Evolutionary conservation across 2,113 vertebrate genomes (phyloP).

Genomic region (Tragulus kanchil): DNA sequence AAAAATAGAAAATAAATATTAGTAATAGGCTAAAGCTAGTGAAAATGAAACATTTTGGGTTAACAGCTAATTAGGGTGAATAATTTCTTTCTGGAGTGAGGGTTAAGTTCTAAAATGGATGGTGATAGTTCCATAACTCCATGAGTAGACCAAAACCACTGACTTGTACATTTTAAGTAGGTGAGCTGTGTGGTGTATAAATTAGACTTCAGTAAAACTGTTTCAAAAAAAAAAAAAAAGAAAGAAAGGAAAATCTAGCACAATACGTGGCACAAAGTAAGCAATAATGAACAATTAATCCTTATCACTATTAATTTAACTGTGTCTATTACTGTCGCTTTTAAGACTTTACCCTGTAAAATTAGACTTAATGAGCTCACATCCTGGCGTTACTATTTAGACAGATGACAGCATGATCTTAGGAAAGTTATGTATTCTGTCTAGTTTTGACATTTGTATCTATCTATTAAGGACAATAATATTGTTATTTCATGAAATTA

Average conservation of each 20-base stretch:
- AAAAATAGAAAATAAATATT: not conserved
- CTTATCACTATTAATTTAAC: not conserved
- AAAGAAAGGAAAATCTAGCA: not conserved
- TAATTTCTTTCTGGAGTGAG: not conserved
- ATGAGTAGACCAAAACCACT: not conserved
- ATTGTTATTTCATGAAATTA: not conserved
- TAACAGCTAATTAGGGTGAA: not conserved
- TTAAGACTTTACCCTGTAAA: not conserved
- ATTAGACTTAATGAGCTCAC: not conserved
- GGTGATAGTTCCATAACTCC: not conserved
- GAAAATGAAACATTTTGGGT: not conserved
- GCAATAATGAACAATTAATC: not conserved
- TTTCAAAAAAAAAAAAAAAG: not conserved
- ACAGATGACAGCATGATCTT: not conserved
- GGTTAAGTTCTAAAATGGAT: not conserved
- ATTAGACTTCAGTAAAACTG: not conserved
- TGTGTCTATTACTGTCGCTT: not conserved
- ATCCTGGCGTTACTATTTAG: not conserved
- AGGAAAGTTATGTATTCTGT: not conserved
- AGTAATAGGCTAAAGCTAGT: not conserved
- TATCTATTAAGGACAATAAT: not conserved
- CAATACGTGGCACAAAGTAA: not conserved
- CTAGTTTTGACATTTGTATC: not conserved
- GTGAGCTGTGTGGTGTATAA: not conserved
- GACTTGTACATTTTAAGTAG: not conserved